Base-by-base conservation (phyloP, 1,140 invertebrate species). In the Caenorhabditis tropicalis region DNA sequence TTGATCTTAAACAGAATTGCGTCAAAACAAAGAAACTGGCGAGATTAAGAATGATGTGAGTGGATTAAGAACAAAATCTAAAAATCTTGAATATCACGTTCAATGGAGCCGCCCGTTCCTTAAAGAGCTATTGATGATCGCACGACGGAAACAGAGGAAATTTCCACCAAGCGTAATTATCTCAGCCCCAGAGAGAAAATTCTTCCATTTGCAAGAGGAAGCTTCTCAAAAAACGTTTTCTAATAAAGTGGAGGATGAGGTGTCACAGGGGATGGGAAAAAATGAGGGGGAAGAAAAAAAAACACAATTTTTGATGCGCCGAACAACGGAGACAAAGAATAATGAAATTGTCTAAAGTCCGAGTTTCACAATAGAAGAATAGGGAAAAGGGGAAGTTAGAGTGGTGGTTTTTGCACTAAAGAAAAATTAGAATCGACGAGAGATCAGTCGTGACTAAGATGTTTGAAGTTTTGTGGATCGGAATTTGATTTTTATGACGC, bases 281-380 rank as follows among this genome's bases (percentile, higher is more conserved):
- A 10, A 56, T 21, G 21, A 56, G 21, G 10, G 6, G 21, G 10
- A 27, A 5, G 10, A 56, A 56, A 56, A 10, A 24, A 65, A 31
- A 19, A 33, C 33, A 33, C 58, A 65, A n/a, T 65, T 36, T 65
- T 65, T n/a, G 29, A 65, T 65, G 53, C 7, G 53, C 31, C n/a
- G 21, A 36, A 36, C 58, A 65, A 33, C 9, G 36, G 10, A 16
- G 31, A 33, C n/a, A 24, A 36, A 36, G 24, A 65, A 15, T 65
- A 65, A 65, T 65, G 58, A 65, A 65, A 65, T 65, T 65, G 9
- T 65, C 58, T 33, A 16, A 65, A 65, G 29, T 65, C 31, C 21
- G 15, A 24, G 24, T 6, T 10, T 56, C 12, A 10, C 1, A 56
- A 21, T 27, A 21, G 10, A 10, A 10, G 51, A 56, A 56, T n/a